Percentiles rank a stretch among this genome's conserved stretches.
These are phyloP conservation scores for Hymenopus coronatus DNA, from an alignment of 2,888 invertebrate genomes.

Conservation along the genomic window DNA sequence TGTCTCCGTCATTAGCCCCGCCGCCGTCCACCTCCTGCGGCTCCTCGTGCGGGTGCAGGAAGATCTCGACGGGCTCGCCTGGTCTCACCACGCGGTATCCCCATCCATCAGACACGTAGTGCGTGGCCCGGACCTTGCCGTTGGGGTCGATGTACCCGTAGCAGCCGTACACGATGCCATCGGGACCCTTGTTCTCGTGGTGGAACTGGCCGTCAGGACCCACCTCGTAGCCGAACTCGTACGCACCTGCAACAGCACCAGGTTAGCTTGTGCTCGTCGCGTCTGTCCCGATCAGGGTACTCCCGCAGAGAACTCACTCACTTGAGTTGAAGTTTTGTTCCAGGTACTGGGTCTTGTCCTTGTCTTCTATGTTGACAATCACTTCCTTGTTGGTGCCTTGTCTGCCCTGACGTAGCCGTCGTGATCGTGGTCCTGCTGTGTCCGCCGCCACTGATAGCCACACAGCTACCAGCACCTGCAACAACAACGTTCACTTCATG, in stretches of 20 bases:
- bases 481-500: not conserved
- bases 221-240: constrained; percentile 75
- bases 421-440: not conserved
- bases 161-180: constrained; percentile 76
- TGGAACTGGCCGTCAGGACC: constrained; percentile 74
- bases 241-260: constrained; percentile 55
- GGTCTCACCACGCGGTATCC: constrained; percentile 73
- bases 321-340: constrained; percentile 73
- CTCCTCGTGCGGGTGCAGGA: constrained; percentile 50
- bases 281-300: not conserved
- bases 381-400: constrained; percentile 53
- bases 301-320: constrained; percentile 48
- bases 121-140: constrained; percentile 63
- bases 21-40: constrained; percentile 37
- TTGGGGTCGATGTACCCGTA: constrained; percentile 74
- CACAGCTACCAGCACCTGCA: constrained; percentile 18
- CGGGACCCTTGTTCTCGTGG: constrained; percentile 72
- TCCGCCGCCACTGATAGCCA: constrained; percentile 15
- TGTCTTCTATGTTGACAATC: constrained; percentile 69
- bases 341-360: constrained; percentile 71
- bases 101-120: constrained; percentile 74
- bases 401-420: not conserved
- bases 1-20: constrained; percentile 10
- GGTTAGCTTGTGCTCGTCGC: constrained; percentile 12
- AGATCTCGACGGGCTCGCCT: constrained; percentile 65